These are phyloP conservation scores for Xylophagus ater DNA, from an alignment of 2,888 invertebrate species.

Conservation along the genomic window DNA sequence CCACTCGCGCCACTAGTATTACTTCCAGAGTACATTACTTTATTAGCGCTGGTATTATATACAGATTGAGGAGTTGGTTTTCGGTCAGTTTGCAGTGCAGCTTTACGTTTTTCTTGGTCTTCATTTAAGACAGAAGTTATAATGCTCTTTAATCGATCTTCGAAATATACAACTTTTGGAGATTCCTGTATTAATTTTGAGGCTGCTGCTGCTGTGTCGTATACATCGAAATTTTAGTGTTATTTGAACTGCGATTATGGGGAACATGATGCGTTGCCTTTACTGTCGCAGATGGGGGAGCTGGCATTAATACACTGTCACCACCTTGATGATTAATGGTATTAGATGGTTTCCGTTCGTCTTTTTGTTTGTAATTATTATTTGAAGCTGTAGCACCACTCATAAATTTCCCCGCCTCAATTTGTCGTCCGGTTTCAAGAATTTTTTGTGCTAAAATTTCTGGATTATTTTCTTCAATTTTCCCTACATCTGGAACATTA, in stretches of 20 bases:
- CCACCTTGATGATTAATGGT: slow-evolving; percentile 7
- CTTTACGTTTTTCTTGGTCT: slow-evolving; percentile 50
- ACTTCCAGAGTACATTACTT: slow-evolving; percentile 16
- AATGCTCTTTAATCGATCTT: slow-evolving; percentile 77
- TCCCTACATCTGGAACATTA: slow-evolving; percentile 78
- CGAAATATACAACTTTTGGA: slow-evolving; percentile 78
- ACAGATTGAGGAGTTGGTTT: slow-evolving; percentile 24
- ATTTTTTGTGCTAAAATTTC: slow-evolving; percentile 84
- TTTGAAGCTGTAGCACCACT: slow-evolving; percentile 25
- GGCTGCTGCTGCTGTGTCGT: slow-evolving; percentile 9
- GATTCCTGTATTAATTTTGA: slow-evolving; percentile 46
- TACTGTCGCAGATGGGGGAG: slow-evolving; percentile 24
- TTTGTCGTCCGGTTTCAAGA: slow-evolving; percentile 76
- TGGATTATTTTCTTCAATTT: slow-evolving; percentile 86
- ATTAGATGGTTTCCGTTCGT: slow-evolving; percentile 32
- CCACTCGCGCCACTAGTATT: slow-evolving; percentile 39
- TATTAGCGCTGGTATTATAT: no score
- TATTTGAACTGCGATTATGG: slow-evolving; percentile 3
- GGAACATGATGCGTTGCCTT: slow-evolving; percentile 8
- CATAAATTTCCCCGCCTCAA: slow-evolving; percentile 66
- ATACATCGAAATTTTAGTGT: slow-evolving; percentile 5
- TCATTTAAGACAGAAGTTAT: slow-evolving; percentile 80
- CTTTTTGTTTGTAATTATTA: slow-evolving; percentile 38
- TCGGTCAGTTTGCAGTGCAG: slow-evolving; percentile 22
- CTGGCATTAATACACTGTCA: slow-evolving; percentile 37